Evolutionary conservation across 2,113 vertebrate species (phyloP).

Genomic region (Ariopsis seemanni): DNA sequence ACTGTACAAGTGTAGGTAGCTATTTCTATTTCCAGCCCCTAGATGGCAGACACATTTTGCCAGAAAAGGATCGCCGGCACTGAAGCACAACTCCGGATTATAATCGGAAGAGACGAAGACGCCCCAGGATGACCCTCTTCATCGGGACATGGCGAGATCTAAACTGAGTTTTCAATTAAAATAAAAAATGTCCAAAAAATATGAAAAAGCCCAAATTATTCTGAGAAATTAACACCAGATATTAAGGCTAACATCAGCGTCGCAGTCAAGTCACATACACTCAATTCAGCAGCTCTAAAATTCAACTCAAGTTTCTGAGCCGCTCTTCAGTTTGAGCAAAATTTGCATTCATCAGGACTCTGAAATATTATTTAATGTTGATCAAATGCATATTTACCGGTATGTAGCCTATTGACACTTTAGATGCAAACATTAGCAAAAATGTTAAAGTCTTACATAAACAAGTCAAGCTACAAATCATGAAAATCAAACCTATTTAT

Average conservation of each 20-base stretch:
- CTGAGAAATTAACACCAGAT: neutral
- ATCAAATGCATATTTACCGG: neutral
- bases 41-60: constrained; percentile 60
- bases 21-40: constrained; percentile 53
- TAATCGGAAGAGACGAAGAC: neutral
- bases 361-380: neutral
- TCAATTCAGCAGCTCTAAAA: neutral
- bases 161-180: neutral
- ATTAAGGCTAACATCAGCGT: neutral
- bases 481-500: neutral
- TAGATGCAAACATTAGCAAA: neutral
- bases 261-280: neutral
- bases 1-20: neutral
- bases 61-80: neutral
- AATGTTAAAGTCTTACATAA: neutral
- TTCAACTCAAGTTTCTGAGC: neutral
- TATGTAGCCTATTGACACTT: neutral
- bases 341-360: neutral
- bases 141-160: too few relatives aligned
- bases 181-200: neutral
- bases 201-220: neutral
- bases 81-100: neutral
- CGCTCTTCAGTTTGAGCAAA: neutral
- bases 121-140: neutral
- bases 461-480: neutral